Base-by-base conservation (phyloP, 2,797 vertebrate species). In the Danio aesculapii region DNA sequence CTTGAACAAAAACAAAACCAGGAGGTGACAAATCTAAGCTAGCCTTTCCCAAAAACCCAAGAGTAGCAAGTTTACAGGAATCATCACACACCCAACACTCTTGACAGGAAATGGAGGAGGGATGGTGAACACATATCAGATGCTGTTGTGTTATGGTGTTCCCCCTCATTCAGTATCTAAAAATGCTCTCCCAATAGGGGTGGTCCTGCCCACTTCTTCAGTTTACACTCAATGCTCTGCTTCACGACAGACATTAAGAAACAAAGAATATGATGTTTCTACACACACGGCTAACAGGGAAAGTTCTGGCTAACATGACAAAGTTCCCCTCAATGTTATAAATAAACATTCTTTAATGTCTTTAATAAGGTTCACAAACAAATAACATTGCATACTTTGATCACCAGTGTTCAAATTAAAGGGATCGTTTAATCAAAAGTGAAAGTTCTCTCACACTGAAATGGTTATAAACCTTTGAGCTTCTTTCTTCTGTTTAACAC, bases 61-160 rank as follows among this genome's bases (percentile, higher is more conserved):
- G 11, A 30, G 68, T 14, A 49, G 74, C 64, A 63, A 69, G n/a
- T 6, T 44, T 50, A 50, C 61, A 16, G 43, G 61, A 84, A 69
- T 66, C 46, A 61, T 41, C 59, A 76, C 19, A 72, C 46, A 19
- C 41, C 57, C 58, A 69, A 73, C 55, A 39, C 6, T 57, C 50
- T 50, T 79, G 43, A 79, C 66, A 81, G 63, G 59, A 61, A 63
- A 58, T 78, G 46, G 16, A n/a, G 64, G 69, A 74, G 19, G 39
- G 67, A 68, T 16, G 79, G 69, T 85, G 81, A 74, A 68, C 30
- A 68, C 30, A 81, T 81, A 70, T 70, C 81, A 90, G 86, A 87
- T 69, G 14, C n/a, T 71, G 73, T 16, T 57, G 59, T 12, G 49
- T 79, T 0, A 70, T 84, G 90, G 89, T 77, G 82, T 86, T 87